phyloP scores from a whole-genome alignment of 2,888 invertebrate species.

The Drosophila koepferae region DNA sequence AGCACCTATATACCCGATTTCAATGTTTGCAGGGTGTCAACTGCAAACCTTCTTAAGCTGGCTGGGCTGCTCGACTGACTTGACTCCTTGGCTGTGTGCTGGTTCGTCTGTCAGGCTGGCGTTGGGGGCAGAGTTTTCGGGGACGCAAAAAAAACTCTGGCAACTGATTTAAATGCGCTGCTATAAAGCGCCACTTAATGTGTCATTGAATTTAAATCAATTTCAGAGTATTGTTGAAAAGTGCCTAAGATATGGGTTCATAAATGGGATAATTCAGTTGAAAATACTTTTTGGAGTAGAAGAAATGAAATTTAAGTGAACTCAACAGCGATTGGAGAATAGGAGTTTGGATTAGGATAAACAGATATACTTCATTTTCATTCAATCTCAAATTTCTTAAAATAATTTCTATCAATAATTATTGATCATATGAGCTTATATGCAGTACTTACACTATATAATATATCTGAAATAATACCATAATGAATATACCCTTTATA shows the following conservation, averaged over 20 bases:
- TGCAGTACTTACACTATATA: too few species aligned
- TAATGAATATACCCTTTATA: not conserved
- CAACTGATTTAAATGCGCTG: conserved; percentile 73
- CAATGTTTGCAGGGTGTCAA: conserved; percentile 5
- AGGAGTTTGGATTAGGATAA: not conserved
- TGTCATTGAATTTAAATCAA: conserved; percentile 70
- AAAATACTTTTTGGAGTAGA: not conserved
- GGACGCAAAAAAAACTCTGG: conserved; percentile 39
- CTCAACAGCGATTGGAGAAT: not conserved
- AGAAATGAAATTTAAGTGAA: not conserved
- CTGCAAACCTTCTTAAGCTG: conserved; percentile 5
- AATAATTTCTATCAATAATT: not conserved
- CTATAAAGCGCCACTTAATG: conserved; percentile 76
- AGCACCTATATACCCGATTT: not conserved
- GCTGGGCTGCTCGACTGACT: conserved; percentile 15
- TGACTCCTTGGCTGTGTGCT: conserved; percentile 28
- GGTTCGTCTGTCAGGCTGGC: conserved; percentile 21
- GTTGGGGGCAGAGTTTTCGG: conserved; percentile 31
- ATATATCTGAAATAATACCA: not conserved
- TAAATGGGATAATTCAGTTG: conserved; percentile 13
- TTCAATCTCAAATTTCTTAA: too few species aligned
- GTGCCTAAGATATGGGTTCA: not conserved
- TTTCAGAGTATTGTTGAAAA: conserved; percentile 24
- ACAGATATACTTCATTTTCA: too few species aligned
- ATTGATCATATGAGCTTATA: not conserved